These are phyloP conservation scores for Entomyzon cyanotis DNA, from an alignment of 2,113 vertebrate genomes.

Conservation along the genomic window DNA sequence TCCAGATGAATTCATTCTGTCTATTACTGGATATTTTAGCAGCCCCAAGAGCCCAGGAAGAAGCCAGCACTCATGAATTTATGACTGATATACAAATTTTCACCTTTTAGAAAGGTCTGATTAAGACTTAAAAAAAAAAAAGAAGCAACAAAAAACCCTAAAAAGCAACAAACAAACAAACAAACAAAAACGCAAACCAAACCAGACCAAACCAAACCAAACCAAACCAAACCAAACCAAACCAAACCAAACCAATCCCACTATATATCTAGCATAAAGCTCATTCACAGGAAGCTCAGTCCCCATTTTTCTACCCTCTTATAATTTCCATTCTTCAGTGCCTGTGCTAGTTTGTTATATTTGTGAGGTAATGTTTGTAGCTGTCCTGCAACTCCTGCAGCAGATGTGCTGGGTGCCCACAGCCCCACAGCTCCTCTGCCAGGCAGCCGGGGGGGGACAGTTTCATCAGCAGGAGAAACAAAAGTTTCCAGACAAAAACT, in stretches of 20 bases:
- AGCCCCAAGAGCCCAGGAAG: not conserved
- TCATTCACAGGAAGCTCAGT: not conserved
- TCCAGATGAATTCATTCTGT: not conserved
- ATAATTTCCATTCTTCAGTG: not conserved
- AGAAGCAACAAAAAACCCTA: not conserved
- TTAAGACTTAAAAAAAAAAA: not conserved
- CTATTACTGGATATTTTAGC: conserved; percentile 21
- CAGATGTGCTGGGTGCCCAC: not conserved
- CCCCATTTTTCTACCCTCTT: not conserved
- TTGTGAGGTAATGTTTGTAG: not conserved
- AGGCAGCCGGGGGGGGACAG: accelerated
- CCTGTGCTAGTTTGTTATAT: not conserved
- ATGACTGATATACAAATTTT: not conserved
- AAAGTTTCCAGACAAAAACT: not conserved
- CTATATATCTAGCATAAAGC: not conserved
- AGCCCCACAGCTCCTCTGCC: not conserved
- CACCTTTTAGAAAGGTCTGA: not conserved
- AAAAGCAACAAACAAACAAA: no score
- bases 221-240: not conserved
- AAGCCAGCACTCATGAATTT: conserved; percentile 31
- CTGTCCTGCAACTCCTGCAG: not conserved
- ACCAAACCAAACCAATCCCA: not conserved
- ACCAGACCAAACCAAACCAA: no score
- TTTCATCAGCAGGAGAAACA: not conserved
- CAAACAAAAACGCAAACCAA: no score